Conservation (phyloP, 2,797 vertebrate genomes). For the Nannoperca obscura region DNA sequence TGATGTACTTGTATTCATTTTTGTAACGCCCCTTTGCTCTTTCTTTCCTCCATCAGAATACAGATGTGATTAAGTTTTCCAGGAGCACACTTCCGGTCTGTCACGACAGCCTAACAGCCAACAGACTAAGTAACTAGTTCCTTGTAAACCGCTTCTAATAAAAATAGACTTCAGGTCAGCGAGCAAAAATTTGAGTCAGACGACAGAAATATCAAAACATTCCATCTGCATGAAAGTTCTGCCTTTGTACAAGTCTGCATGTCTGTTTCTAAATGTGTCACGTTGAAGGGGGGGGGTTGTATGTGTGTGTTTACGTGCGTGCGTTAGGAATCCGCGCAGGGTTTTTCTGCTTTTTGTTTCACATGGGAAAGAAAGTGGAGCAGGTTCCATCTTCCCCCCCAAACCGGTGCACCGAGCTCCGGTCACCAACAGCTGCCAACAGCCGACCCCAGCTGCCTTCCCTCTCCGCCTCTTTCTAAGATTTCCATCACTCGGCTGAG, state of each 20-base stretch:
- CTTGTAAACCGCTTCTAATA: slow-evolving; percentile 38
- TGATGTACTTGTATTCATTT: slow-evolving; percentile 42
- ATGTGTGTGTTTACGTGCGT: slow-evolving; percentile 40
- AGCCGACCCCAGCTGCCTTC: slow-evolving; percentile 75
- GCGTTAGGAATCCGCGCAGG: slow-evolving; percentile 30
- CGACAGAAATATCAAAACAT: slow-evolving; percentile 70
- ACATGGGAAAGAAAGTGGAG: slow-evolving; percentile 56
- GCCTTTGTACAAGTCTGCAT: slow-evolving; percentile 78
- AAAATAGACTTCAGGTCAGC: slow-evolving; percentile 50
- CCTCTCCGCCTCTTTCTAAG: slow-evolving; percentile 66
- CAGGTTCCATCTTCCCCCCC: slow-evolving; percentile 17
- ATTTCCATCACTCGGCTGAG: slow-evolving; percentile 42
- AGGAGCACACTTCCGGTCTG: slow-evolving; percentile 34
- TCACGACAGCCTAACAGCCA: slow-evolving; percentile 28
- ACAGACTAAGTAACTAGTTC: slow-evolving; percentile 43
- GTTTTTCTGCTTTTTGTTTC: slow-evolving; percentile 55
- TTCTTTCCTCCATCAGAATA: slow-evolving; percentile 15
- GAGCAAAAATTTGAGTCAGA: slow-evolving; percentile 53
- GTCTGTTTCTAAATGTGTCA: slow-evolving; percentile 71
- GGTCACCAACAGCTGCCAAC: slow-evolving; percentile 70
- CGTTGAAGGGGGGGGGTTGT: slow-evolving; percentile 43
- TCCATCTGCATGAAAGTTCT: slow-evolving; percentile 81
- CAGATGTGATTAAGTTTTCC: slow-evolving; percentile 34
- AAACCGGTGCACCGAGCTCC: slow-evolving; percentile 35
- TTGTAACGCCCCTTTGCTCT: slow-evolving; percentile 41